phyloP scores from a whole-genome alignment of 2,113 vertebrate genomes.

The Chitala chitala region DNA sequence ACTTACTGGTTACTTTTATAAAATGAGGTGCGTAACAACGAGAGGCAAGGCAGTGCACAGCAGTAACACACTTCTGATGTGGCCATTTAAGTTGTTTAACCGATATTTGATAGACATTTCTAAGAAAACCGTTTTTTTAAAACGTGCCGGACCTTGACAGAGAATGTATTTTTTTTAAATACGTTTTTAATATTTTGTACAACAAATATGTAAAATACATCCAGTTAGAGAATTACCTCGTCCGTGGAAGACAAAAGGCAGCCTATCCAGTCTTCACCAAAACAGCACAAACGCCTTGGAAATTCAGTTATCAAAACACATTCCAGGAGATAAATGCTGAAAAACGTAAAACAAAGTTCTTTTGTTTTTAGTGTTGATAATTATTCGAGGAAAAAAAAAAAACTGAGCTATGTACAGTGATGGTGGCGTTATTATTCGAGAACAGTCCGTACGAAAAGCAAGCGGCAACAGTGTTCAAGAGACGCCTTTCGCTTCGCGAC shows the following conservation, averaged over 20 bases:
- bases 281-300: slow-evolving; percentile 32
- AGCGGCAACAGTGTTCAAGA: no score
- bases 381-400: not conserved
- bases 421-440: no score
- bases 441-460: no score
- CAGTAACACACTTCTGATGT: not conserved
- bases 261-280: slow-evolving; percentile 37
- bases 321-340: slow-evolving; percentile 16
- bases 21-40: no score
- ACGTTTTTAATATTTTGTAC: not conserved
- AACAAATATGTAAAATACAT: not conserved
- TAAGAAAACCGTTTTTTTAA: no score
- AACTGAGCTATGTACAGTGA: no score
- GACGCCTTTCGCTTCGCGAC: no score
- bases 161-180: not conserved
- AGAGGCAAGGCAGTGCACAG: not conserved
- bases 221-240: slow-evolving; percentile 33
- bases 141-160: no score
- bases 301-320: slow-evolving; percentile 22
- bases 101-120: no score
- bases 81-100: no score
- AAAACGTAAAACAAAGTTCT: not conserved
- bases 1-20: no score
- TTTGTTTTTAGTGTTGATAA: not conserved
- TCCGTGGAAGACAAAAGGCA: slow-evolving; percentile 43